phyloP scores from a whole-genome alignment of 2,797 vertebrate genomes.

The Platalea minor region DNA sequence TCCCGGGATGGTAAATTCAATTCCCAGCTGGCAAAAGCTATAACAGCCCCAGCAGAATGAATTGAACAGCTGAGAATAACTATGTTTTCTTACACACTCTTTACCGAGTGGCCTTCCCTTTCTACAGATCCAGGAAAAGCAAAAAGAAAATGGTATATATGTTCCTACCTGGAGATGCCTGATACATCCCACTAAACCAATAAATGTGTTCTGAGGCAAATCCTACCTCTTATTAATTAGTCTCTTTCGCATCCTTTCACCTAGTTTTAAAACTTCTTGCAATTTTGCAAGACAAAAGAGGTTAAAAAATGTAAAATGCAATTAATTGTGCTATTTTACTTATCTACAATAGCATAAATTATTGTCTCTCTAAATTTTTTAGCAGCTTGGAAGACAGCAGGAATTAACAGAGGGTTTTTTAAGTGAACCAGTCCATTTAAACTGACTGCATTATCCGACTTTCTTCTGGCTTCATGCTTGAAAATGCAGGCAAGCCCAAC shows the following conservation, averaged over 20 bases:
- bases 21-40: background rate
- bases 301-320: background rate
- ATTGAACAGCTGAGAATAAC: background rate
- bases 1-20: background rate
- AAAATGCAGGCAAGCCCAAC: background rate
- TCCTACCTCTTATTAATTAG: background rate
- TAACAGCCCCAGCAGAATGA: background rate
- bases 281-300: background rate
- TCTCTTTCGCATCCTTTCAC: background rate
- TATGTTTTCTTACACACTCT: background rate
- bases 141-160: background rate
- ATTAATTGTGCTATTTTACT: background rate
- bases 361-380: background rate
- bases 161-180: background rate
- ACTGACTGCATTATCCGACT: background rate
- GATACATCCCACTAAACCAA: background rate
- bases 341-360: background rate
- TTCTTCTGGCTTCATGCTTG: background rate
- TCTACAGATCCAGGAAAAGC: background rate
- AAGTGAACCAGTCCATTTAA: background rate
- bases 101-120: background rate
- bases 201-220: background rate
- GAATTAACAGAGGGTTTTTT: background rate
- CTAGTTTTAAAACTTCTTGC: background rate
- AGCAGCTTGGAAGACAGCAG: slow-evolving; percentile 30